These are phyloP conservation scores for Spialia ferax DNA, from an alignment of 2,888 invertebrate species.

Conservation along the genomic window DNA sequence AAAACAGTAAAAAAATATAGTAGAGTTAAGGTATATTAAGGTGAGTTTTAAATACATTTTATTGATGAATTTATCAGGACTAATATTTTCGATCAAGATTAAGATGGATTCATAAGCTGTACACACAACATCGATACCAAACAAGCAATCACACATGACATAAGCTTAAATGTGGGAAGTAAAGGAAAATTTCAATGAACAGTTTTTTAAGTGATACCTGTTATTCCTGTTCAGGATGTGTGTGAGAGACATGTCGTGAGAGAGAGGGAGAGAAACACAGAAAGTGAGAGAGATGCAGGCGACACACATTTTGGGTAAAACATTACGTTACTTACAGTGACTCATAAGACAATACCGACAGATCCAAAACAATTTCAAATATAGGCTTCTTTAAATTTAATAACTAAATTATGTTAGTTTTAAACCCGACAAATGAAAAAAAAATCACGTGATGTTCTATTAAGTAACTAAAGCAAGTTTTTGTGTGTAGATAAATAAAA, in stretches of 20 bases:
- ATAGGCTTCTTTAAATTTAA: no score
- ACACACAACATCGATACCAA: slow-evolving; percentile 50
- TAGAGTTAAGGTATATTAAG: no score
- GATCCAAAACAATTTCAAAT: slow-evolving; percentile 19
- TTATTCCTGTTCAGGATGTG: slow-evolving; percentile 83
- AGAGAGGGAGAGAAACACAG: slow-evolving; percentile 85
- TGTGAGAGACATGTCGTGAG: slow-evolving; percentile 84
- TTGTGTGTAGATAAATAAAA: no score
- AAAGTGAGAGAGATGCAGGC: slow-evolving; percentile 85
- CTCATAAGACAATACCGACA: slow-evolving; percentile 16
- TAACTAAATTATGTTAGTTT: no score
- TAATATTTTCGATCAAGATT: slow-evolving; percentile 25
- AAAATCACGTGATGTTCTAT: no score
- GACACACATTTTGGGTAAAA: slow-evolving; percentile 60
- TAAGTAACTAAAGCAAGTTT: no score
- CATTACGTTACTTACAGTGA: slow-evolving; percentile 36
- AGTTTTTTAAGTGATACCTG: slow-evolving; percentile 79
- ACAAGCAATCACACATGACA: slow-evolving; percentile 78
- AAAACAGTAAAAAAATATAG: no score
- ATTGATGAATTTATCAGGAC: background rate
- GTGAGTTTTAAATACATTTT: no score
- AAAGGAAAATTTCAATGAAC: slow-evolving; percentile 61
- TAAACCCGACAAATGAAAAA: no score
- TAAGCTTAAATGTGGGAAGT: slow-evolving; percentile 69
- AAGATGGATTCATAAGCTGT: slow-evolving; percentile 23